Percentiles rank a stretch among this genome's conserved stretches.
Evolutionary conservation across 2,113 vertebrate genomes (phyloP).

Genomic region (Illadopsis cleaveri): DNA sequence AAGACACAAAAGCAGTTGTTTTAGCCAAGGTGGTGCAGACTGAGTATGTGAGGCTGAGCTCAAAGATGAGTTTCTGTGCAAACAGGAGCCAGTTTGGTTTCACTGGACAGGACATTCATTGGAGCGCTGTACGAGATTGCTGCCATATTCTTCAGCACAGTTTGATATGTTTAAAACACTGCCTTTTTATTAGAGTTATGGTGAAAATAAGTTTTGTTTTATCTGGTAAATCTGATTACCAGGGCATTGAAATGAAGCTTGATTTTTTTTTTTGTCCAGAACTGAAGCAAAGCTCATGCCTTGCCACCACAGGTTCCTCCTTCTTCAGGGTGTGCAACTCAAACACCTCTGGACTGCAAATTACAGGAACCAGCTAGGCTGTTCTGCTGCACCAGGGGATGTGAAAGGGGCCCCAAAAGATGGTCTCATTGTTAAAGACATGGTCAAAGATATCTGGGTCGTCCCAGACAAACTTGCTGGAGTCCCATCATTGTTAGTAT

Average conservation of each 20-base stretch:
- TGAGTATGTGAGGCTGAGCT: not conserved
- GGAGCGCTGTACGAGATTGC: not conserved
- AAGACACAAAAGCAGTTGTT: not conserved
- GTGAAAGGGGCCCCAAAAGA: not conserved
- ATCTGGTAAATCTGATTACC: not conserved
- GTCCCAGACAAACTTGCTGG: not conserved
- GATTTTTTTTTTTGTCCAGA: not conserved
- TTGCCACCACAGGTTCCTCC: not conserved
- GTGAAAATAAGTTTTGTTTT: not conserved
- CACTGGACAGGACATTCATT: not conserved
- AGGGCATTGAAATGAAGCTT: not conserved
- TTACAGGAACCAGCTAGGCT: not conserved
- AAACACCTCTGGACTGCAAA: rapidly evolving
- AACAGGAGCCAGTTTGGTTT: not conserved
- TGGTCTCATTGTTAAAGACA: not conserved
- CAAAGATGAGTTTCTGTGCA: not conserved
- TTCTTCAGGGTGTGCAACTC: not conserved
- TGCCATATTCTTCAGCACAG: not conserved
- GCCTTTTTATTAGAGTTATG: not conserved
- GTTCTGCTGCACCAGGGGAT: not conserved
- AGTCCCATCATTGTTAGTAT: not conserved
- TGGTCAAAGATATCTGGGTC: not conserved
- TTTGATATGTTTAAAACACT: not conserved
- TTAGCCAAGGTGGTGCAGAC: not conserved
- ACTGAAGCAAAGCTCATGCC: not conserved